phyloP scores from a whole-genome alignment of 2,797 vertebrate genomes.

The Catamblyrhynchus diadema region DNA sequence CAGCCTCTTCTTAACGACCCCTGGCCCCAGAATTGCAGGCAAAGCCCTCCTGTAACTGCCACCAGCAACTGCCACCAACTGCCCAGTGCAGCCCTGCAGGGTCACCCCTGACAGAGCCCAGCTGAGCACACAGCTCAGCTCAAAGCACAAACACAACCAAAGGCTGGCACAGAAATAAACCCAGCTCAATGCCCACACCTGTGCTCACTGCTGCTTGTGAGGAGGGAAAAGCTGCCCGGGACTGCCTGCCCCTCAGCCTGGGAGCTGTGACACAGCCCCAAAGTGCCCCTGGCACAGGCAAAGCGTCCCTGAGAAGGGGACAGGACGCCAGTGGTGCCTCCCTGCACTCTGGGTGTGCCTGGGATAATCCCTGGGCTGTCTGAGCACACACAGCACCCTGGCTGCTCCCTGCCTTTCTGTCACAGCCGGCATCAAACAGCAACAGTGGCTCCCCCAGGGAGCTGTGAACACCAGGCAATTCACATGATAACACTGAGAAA shows the following conservation, averaged over 20 bases:
- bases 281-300: background rate
- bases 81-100: background rate
- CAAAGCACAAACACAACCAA: accelerated
- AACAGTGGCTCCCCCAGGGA: background rate
- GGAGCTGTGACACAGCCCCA: background rate
- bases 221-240: background rate
- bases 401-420: background rate
- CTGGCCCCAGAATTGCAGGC: background rate
- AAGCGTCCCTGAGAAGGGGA: accelerated
- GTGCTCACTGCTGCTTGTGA: background rate
- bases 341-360: background rate
- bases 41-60: background rate
- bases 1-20: background rate
- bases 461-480: background rate
- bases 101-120: background rate
- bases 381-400: background rate
- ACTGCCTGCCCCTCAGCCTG: no score
- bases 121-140: accelerated
- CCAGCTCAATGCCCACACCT: accelerated
- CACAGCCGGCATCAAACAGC: background rate
- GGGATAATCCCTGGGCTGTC: background rate
- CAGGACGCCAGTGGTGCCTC: background rate
- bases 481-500: background rate
- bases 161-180: accelerated
- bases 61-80: background rate